phyloP scores from a whole-genome alignment of 2,113 vertebrate species.

The Siniperca knerii region DNA sequence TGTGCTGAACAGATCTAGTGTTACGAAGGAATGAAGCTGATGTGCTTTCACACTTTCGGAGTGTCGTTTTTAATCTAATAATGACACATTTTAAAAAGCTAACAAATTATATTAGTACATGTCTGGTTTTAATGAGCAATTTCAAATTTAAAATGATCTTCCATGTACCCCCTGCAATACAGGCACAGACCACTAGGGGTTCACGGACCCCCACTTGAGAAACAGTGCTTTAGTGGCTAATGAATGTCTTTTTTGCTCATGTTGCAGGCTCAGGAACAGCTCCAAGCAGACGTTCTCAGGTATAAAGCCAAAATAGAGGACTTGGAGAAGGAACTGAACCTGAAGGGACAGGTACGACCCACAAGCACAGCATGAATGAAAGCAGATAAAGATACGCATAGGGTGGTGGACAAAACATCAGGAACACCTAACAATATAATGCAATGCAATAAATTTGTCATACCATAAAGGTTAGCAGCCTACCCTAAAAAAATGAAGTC shows the following conservation, averaged over 20 bases:
- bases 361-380: neutral
- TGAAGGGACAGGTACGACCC: conserved; percentile 92
- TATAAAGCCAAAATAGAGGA: conserved; percentile 99
- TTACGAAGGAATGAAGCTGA: neutral
- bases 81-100: neutral
- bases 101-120: neutral
- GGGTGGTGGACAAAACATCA: neutral
- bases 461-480: neutral
- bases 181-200: too few species aligned
- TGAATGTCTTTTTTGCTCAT: conserved; percentile 18
- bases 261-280: conserved; percentile 93
- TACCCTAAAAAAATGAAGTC: neutral
- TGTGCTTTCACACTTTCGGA: neutral
- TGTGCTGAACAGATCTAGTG: neutral
- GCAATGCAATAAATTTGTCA: neutral
- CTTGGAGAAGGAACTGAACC: conserved; percentile 92
- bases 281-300: conserved; percentile 93
- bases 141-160: neutral
- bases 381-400: neutral
- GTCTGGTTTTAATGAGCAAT: neutral
- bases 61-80: neutral
- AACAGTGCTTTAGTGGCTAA: neutral
- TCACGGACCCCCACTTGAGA: neutral
- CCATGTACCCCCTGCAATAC: too few species aligned
- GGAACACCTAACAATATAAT: neutral